Evolutionary conservation across 2,797 vertebrate species (phyloP).

Genomic region (Scomberomorus guttatus): DNA sequence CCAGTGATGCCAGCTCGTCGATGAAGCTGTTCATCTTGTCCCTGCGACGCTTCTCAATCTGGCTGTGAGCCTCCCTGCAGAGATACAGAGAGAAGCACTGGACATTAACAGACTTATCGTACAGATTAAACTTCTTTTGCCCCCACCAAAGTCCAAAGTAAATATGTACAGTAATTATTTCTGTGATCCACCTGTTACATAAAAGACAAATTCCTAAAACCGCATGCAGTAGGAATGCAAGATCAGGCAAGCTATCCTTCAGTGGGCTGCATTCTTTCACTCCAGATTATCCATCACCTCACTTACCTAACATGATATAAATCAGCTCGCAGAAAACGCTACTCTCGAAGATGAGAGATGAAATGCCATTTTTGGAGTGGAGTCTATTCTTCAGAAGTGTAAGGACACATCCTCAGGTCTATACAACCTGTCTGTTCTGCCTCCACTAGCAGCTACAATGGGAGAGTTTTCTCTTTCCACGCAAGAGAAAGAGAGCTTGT

Average conservation of each 20-base stretch:
- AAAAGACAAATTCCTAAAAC: constrained; percentile 4
- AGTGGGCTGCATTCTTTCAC: neutral
- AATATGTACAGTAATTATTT: neutral
- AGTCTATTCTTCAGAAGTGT: neutral
- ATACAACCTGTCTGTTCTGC: neutral
- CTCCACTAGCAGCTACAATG: neutral
- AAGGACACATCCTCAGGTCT: neutral
- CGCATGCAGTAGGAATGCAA: neutral
- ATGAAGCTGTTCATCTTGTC: constrained; percentile 99
- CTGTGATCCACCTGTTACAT: constrained; percentile 4
- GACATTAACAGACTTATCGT: neutral
- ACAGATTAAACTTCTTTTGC: neutral
- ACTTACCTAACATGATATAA: neutral
- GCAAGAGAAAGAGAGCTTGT: constrained; percentile 11
- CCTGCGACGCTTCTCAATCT: constrained; percentile 96
- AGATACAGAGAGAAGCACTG: neutral
- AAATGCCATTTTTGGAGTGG: constrained; percentile 4
- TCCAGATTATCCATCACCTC: neutral
- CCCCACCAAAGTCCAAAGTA: neutral
- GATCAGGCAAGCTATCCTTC: constrained; percentile 5
- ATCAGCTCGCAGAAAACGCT: neutral
- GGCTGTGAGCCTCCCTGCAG: constrained; percentile 96
- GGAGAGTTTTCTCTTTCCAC: neutral
- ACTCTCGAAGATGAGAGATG: constrained; percentile 4
- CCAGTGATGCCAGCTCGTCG: constrained; percentile 95